Base-by-base conservation (phyloP, 2,888 invertebrate species). In the Sthenelais limicola region DNA sequence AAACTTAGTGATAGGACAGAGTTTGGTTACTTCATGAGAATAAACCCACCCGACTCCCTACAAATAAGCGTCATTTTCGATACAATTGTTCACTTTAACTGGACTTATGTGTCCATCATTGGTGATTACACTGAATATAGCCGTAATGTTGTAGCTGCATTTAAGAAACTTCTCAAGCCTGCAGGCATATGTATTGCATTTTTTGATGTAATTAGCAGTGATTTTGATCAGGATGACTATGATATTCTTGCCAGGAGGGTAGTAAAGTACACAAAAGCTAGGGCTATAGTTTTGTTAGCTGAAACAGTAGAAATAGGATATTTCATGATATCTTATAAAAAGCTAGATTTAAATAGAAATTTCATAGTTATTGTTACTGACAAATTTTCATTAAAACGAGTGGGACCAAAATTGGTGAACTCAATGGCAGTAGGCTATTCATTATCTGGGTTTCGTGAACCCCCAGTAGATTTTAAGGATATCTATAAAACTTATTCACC, bases 51-150 rank as follows among this genome's bases (percentile, higher is more conserved):
- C 0, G 82, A 84, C 67, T 47, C 73, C 12, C 77, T 79, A 68
- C 82, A 81, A 70, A 80, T 77, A 1, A 71, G 75, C 43, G 81
- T 78, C 4, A 79, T 84, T 26, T 74, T 80, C 3, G 80, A 78
- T n/a, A 49, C 83, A 5, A 48, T 82, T n/a, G 68, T 69, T 1
- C 72, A 79, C 67, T 82, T 84, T 73, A 92, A 92, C 85, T 94
- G 93, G 93, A 93, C 92, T 18, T 93, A 93, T 85, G 92, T 94
- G 58, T 92, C 92, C 62, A 91, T 92, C 21, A 91, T 92, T 67
- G 92, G 92, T 85, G 92, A 92, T 0, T 92, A 92, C 82, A 93
- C 93, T 5, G 77, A 77, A 5, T 84, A 82, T 72, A 82, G 83
- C 0, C 71, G 77, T 15, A 77, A 80, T 48, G 81, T 78, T 5